Base-by-base conservation (phyloP, 2,888 invertebrate genomes). In the Holacanthella duospinosa region DNA sequence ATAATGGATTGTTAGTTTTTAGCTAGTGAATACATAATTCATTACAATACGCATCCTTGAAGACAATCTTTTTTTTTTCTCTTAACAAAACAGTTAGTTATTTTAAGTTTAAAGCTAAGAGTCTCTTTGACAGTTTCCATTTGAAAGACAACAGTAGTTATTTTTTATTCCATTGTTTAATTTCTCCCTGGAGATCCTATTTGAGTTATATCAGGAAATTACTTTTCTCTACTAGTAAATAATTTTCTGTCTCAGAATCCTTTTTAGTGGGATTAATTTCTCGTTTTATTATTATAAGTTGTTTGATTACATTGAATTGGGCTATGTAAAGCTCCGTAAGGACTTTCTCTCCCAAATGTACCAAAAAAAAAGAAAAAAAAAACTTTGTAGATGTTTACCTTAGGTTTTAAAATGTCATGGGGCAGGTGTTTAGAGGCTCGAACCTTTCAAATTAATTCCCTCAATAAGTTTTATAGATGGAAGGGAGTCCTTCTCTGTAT, bases 371-470 rank as follows among this genome's bases (percentile, higher is more conserved):
- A n/a, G n/a, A n/a, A n/a, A n/a, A n/a, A n/a, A n/a, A n/a, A n/a
- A n/a, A n/a, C n/a, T n/a, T n/a, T n/a, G n/a, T n/a, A n/a, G n/a
- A n/a, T n/a, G n/a, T n/a, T n/a, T n/a, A n/a, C n/a, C n/a, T n/a
- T n/a, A n/a, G n/a, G n/a, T n/a, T n/a, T n/a, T n/a, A n/a, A n/a
- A n/a, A n/a, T n/a, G n/a, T 48, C 48, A 21, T n/a, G 48, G 48
- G n/a, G 48, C 48, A 48, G 48, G 48, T 48, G 48, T 48, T 9
- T 36, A 36, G 36, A 36, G 12, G 48, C 6, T 48, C 21, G 16
- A 48, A 48, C 48, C 48, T 48, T 48, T 48, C 48, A 48, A 48
- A 48, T 48, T 48, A 48, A 48, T 48, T 48, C 21, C 48, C 21
- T 48, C 48, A 48, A 48, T 48, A 48, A 48, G 48, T 48, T 48